Conservation (phyloP, 2,113 vertebrate genomes). For the Leiothrix lutea region DNA sequence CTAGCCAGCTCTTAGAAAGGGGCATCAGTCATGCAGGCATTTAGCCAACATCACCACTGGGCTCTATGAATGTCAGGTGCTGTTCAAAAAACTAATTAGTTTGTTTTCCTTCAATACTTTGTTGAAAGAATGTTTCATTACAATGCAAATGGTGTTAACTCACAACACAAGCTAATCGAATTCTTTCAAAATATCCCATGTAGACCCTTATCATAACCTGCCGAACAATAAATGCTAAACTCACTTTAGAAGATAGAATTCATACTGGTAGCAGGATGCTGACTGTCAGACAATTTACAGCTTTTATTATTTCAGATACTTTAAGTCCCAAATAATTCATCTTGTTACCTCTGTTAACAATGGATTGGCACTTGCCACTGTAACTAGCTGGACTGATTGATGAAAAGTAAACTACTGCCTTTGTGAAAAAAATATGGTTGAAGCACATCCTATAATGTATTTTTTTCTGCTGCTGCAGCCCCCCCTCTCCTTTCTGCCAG, state of each 20-base stretch:
- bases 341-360: background rate
- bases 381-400: background rate
- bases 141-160: constrained; percentile 30
- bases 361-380: background rate
- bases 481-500: background rate
- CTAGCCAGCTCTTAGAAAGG: background rate
- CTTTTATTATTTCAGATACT: constrained; percentile 16
- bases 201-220: constrained; percentile 41
- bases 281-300: background rate
- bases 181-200: constrained; percentile 36
- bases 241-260: constrained; percentile 31
- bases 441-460: fast-evolving
- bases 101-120: constrained; percentile 39
- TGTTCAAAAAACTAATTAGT: constrained; percentile 53
- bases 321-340: constrained; percentile 24
- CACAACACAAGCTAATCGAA: constrained; percentile 31
- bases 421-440: background rate
- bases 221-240: constrained; percentile 19
- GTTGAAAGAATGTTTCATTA: constrained; percentile 59
- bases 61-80: constrained; percentile 40
- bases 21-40: constrained; percentile 28
- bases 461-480: background rate
- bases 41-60: background rate
- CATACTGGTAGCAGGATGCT: background rate
- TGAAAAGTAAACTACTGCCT: background rate